Evolutionary conservation across 2,113 vertebrate species (phyloP).

Genomic region (Murina feae): DNA sequence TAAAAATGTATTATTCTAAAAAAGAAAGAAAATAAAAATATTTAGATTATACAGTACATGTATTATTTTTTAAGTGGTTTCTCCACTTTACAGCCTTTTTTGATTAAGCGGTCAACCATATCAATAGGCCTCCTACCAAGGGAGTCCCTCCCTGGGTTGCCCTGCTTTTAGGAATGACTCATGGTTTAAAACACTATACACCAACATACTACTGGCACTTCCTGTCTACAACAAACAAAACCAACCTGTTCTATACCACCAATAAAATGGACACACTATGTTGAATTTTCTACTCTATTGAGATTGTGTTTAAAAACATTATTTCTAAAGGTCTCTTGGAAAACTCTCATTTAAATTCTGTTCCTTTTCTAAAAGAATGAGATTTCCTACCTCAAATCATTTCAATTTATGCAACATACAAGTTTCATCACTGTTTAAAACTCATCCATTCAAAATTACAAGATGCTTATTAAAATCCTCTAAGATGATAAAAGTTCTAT

Average conservation of each 20-base stretch:
- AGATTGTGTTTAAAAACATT: too few species aligned
- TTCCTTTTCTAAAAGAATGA: conserved; percentile 33
- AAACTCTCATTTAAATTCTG: conserved; percentile 5
- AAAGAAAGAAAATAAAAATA: neutral
- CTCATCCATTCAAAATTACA: neutral
- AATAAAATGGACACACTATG: neutral
- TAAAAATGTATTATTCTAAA: too few species aligned
- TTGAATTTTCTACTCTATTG: neutral
- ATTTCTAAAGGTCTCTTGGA: conserved; percentile 29
- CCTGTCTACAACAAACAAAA: neutral
- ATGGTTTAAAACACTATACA: neutral
- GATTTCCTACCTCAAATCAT: neutral
- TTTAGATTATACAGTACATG: neutral
- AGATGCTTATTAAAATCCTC: neutral
- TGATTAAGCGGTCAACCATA: neutral
- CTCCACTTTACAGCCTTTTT: neutral
- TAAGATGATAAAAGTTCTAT: neutral
- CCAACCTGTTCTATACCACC: neutral
- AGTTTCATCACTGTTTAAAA: conserved; percentile 27
- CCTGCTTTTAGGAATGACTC: neutral
- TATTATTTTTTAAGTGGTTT: neutral
- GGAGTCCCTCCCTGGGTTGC: neutral
- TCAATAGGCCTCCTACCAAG: neutral
- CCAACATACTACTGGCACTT: neutral
- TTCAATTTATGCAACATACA: neutral